Percentiles rank a stretch among this genome's conserved stretches.
These are phyloP conservation scores for Columba livia DNA, from an alignment of 2,113 vertebrate species.

Conservation along the genomic window DNA sequence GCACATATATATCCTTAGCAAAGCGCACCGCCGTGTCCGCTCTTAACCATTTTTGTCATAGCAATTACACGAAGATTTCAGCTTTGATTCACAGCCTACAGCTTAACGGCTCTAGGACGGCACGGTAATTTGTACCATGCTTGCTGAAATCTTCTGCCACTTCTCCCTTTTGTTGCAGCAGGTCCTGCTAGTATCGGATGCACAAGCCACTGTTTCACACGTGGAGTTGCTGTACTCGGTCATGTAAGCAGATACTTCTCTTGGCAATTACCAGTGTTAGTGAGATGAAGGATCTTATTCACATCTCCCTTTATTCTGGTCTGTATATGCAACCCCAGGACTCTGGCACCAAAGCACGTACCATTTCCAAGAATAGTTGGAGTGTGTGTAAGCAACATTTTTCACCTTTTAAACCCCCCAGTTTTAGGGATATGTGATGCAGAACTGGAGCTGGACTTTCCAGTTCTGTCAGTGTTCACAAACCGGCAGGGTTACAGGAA, in stretches of 20 bases:
- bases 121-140: not conserved
- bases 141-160: not conserved
- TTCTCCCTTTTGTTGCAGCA: not conserved
- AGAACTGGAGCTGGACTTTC: not conserved
- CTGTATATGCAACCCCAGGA: not conserved
- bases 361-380: not conserved
- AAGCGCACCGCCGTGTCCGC: not conserved
- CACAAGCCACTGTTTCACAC: not conserved
- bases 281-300: not conserved
- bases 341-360: not conserved
- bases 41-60: no score
- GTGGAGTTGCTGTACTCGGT: not conserved
- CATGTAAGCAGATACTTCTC: not conserved
- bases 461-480: not conserved
- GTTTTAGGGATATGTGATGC: not conserved
- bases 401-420: not conserved
- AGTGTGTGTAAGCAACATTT: not conserved
- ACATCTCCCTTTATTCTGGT: not conserved
- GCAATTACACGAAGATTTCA: fast-evolving
- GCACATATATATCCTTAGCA: not conserved
- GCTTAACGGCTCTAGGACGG: not conserved
- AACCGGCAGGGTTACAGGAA: not conserved
- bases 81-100: not conserved
- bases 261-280: not conserved
- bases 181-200: not conserved